Evolutionary conservation across 1,140 invertebrate genomes (phyloP).

Genomic region (Panagrolaimus sp.): DNA sequence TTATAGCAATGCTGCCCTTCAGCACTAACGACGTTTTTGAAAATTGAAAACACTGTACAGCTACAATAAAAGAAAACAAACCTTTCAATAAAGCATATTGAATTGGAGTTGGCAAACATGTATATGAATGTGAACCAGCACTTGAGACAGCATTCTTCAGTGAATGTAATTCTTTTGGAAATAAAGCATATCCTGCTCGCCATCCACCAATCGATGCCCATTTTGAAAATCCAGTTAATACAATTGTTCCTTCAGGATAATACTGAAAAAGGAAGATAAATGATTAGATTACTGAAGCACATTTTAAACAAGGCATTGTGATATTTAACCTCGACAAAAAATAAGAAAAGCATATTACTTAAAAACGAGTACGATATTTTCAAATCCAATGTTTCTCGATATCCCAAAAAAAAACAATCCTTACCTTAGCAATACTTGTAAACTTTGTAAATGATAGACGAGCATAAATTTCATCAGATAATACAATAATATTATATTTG

Average conservation of each 20-base stretch:
- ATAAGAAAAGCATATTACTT: no score
- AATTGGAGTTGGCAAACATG: slow-evolving; percentile 57
- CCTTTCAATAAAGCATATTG: slow-evolving; percentile 55
- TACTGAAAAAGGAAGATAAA: slow-evolving; percentile 46
- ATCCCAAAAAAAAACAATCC: no score
- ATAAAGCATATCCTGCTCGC: slow-evolving; percentile 59
- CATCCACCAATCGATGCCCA: slow-evolving; percentile 60
- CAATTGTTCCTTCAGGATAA: slow-evolving; percentile 59
- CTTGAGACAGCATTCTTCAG: slow-evolving; percentile 48
- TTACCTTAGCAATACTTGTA: slow-evolving; percentile 55
- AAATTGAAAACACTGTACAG: no score
- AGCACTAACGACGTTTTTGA: no score
- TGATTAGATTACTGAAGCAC: not conserved
- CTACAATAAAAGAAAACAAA: slow-evolving; percentile 34
- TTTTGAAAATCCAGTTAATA: slow-evolving; percentile 59
- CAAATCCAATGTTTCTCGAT: no score
- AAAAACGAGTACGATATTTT: no score
- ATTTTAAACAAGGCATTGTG: no score
- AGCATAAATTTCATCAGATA: slow-evolving; percentile 60
- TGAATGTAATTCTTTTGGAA: slow-evolving; percentile 47
- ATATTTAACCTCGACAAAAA: no score
- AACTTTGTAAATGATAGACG: slow-evolving; percentile 48
- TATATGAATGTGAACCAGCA: slow-evolving; percentile 58
- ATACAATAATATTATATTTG: slow-evolving; percentile 55
- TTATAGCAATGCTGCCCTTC: no score